Base-by-base conservation (phyloP, 1,140 invertebrate species). In the Archivesica marissinica region DNA sequence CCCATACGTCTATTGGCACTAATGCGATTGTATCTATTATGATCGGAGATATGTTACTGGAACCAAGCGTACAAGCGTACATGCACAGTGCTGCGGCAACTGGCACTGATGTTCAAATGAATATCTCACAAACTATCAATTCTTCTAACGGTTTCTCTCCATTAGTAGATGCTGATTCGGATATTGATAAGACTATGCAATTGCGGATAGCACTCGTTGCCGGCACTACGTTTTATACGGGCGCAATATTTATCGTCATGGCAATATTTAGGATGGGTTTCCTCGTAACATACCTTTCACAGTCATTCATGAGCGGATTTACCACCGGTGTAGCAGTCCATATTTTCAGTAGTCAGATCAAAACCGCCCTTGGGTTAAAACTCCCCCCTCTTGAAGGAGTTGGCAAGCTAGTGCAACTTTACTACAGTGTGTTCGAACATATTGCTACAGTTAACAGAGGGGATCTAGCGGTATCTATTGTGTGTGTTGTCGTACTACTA, bases 321-420 rank as follows among this genome's bases (percentile, higher is more conserved):
- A 98, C 97, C 0, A 98, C 97, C 0, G 97, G 96, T 0, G 97
- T 97, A 2, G 97, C 97, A 0, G 93, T 98, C 81, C 97, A 98
- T 89, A 98, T 99, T 97, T 97, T 1, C 97, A 99, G 94, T 93
- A 98, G 97, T 0, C 94, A 94, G 87, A 85, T 94, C 23, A 74
- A 68, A 20, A 87, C 88, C n/a, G 94, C 98, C 0, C 94, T 98
- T 75, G 97, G 98, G 2, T 91, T 98, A 0, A 84, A 82, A n/a
- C 33, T 91, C 0, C 66, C 50, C 9, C 39, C 77, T 0, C 35
- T 52, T 23, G 70, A 86, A 28, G 89, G 86, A 1, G 25, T 81
- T 15, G 87, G 89, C 25, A 89, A 89, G 33, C 54, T 91, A 6
- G 80, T 93, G 39, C 74, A 91, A 44, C 87, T 83, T 15, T 89